Conservation (phyloP, 2,113 vertebrate species). For the Oncorhynchus clarkii region DNA sequence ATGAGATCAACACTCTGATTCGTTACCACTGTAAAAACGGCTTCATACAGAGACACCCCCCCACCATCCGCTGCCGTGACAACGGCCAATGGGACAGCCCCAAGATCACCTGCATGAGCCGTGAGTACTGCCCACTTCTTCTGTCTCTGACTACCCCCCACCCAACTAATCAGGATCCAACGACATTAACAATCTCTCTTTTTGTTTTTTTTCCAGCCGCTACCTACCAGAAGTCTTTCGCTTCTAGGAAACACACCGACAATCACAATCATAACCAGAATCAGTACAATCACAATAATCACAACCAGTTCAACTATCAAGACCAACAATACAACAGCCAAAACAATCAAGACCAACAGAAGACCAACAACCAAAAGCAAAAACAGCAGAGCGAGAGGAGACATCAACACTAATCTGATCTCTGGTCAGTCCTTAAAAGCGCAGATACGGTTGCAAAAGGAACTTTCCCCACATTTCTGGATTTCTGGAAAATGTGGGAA, state of each 20-base stretch:
- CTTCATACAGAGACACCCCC: slow-evolving; percentile 90
- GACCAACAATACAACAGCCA: slow-evolving; percentile 20
- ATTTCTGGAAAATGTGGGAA: too few relatives aligned
- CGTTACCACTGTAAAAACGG: slow-evolving; percentile 93
- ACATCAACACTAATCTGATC: slow-evolving; percentile 29
- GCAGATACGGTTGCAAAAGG: too few relatives aligned
- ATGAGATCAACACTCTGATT: slow-evolving; percentile 90
- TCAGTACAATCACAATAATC: slow-evolving; percentile 23
- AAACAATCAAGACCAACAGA: slow-evolving; percentile 37
- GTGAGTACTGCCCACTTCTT: slow-evolving; percentile 74
- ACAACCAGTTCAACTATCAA: background rate
- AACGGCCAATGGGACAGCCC: slow-evolving; percentile 90
- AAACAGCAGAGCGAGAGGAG: slow-evolving; percentile 34
- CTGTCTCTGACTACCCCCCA: background rate
- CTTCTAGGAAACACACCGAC: slow-evolving; percentile 76
- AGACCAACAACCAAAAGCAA: slow-evolving; percentile 11
- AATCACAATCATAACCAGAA: slow-evolving; percentile 63
- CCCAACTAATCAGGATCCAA: background rate
- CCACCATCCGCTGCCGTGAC: slow-evolving; percentile 86
- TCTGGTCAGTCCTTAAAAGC: background rate
- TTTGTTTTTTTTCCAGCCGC: slow-evolving; percentile 76
- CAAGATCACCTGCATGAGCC: slow-evolving; percentile 88
- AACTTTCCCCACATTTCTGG: too few relatives aligned
- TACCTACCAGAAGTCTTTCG: slow-evolving; percentile 83
- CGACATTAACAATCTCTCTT: background rate